Base-by-base conservation (phyloP, 2,888 invertebrate genomes). In the Drosophila pseudotakahashii region DNA sequence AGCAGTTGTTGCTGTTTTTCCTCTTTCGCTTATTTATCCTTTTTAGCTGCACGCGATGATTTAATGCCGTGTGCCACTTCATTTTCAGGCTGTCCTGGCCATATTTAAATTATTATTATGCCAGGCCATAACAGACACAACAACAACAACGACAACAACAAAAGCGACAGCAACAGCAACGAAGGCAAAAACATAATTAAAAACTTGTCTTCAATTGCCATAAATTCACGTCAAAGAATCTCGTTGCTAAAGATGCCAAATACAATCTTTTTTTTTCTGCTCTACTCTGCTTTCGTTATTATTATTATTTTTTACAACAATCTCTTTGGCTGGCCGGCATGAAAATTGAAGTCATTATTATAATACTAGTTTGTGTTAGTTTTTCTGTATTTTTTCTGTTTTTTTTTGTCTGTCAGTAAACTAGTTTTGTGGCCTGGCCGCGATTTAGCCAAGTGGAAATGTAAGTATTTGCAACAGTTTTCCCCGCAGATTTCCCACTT, bases 171-270 rank as follows among this genome's bases (percentile, higher is more conserved):
- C 63, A 41, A 50, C 67, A 41, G 47, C 67, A 66, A 59, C 54
- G 61, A 44, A 51, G 55, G 62, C 66, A 71, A 66, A 60, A 84
- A 87, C 75, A 85, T 85, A 86, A 86, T 89, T 89, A 86, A 86
- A 86, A 86, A 89, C 85, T 87, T 86, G 85, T 89, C 89, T 89
- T 82, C 85, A 89, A 85, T 89, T 85, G 89, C 89, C 85, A 88
- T 89, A 88, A 85, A 86, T 89, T 89, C 83, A 89, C 63, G 88
- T 86, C 85, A 81, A 85, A 87, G 89, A 69, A 80, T 83, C 79
- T 81, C 77, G 86, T 86, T 75, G 42, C 50, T 30, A 71, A 78
- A 76, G 81, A 84, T 87, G 82, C 81, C 76, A 73, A 76, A 72
- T 80, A 47, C 52, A 68, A 42, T 53, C 53, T 59, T 64, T 54